Conservation (phyloP, 2,113 vertebrate species). For the Oostethus manadensis region DNA sequence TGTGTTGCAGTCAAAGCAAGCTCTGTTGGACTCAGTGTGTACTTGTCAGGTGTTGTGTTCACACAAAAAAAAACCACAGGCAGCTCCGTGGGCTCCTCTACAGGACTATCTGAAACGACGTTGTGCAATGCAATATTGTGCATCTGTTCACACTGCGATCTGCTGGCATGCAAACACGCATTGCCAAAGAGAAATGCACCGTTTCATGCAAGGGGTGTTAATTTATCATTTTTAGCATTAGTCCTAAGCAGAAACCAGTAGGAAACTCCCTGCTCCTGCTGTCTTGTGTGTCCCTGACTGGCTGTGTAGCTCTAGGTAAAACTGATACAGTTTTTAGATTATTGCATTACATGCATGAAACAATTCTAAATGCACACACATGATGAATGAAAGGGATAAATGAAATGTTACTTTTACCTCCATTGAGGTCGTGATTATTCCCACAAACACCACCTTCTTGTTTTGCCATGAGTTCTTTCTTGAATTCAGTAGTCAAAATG, state of each 20-base stretch:
- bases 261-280: slow-evolving; percentile 49
- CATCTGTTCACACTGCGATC: slow-evolving; percentile 76
- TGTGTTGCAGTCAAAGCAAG: slow-evolving; percentile 12
- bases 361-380: no score
- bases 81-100: slow-evolving; percentile 51
- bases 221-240: slow-evolving; percentile 61
- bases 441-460: no score
- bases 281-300: slow-evolving; percentile 40
- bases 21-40: slow-evolving; percentile 24
- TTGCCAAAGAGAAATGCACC: slow-evolving; percentile 19
- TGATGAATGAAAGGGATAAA: no score
- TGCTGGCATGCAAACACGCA: slow-evolving; percentile 41
- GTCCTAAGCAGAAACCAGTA: slow-evolving; percentile 53
- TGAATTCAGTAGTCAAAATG: no score
- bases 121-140: slow-evolving; percentile 41
- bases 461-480: no score
- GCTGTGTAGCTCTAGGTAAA: slow-evolving; percentile 24
- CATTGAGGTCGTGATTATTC: no score
- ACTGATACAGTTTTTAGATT: no score
- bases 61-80: slow-evolving; percentile 54
- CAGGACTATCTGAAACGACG: slow-evolving; percentile 55
- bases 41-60: slow-evolving; percentile 47
- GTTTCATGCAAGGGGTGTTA: slow-evolving; percentile 30
- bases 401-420: no score
- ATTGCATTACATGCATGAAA: no score